phyloP scores from a whole-genome alignment of 35 echinoderm and acorn worm species.

The Antedon bifida region DNA sequence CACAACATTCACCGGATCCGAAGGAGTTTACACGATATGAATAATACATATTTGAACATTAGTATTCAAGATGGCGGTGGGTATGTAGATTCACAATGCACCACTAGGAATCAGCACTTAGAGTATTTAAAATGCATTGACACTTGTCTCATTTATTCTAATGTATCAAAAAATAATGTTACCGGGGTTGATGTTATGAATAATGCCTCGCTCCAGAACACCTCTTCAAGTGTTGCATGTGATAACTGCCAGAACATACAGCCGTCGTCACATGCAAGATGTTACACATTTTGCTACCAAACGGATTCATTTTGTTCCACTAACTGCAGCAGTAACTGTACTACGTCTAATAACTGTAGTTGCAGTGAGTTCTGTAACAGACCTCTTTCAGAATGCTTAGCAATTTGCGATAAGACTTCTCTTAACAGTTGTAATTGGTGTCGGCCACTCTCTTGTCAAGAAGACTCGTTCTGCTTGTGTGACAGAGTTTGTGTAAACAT shows the following conservation, averaged over 20 bases:
- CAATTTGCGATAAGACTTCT: neutral
- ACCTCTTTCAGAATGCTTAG: neutral
- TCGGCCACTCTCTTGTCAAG: neutral
- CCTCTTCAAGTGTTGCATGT: neutral
- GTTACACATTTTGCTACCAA: neutral
- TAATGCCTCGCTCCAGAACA: neutral
- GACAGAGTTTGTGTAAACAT: neutral
- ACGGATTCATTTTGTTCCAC: neutral
- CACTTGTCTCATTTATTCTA: neutral
- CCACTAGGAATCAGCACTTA: neutral
- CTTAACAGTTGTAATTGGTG: neutral
- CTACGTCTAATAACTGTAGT: conserved; percentile 8
- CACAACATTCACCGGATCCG: neutral
- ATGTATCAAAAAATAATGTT: neutral
- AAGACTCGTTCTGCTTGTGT: conserved; percentile 5
- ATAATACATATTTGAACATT: neutral
- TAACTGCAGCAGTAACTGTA: conserved; percentile 29
- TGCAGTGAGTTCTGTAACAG: conserved; percentile 5
- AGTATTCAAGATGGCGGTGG: neutral
- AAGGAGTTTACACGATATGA: neutral
- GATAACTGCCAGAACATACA: neutral
- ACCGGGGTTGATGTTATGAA: neutral
- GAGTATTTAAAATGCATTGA: neutral
- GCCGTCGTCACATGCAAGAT: neutral
- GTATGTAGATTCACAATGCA: neutral